Percentiles rank a stretch among this genome's conserved stretches.
These are phyloP conservation scores for Platalea minor DNA, from an alignment of 2,797 vertebrate genomes.

Conservation along the genomic window DNA sequence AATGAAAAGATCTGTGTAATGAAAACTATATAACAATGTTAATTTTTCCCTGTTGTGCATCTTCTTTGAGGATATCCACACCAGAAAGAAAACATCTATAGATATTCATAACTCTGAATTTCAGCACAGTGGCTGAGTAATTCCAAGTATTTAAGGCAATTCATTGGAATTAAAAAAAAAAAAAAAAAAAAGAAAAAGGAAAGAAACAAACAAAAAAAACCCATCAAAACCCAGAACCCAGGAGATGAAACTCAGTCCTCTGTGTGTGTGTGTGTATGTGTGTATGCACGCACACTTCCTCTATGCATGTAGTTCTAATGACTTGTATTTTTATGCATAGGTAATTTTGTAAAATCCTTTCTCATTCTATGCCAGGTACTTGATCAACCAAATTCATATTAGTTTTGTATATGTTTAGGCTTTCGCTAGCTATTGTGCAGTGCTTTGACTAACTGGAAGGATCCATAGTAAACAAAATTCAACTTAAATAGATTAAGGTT, in stretches of 20 bases:
- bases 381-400: background rate
- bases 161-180: background rate
- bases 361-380: background rate
- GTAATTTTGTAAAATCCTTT: background rate
- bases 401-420: background rate
- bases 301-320: background rate
- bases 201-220: rapidly evolving
- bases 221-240: background rate
- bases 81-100: background rate
- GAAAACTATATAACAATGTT: background rate
- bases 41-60: background rate
- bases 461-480: background rate
- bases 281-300: background rate
- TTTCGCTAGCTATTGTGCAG: background rate
- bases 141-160: background rate
- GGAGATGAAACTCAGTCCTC: background rate
- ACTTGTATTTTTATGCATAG: background rate
- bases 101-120: background rate
- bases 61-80: background rate
- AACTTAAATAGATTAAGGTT: background rate
- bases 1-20: background rate
- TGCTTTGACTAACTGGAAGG: background rate
- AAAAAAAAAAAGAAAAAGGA: no score
- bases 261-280: background rate
- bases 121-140: background rate